Percentiles rank a stretch among this genome's conserved stretches.
Conservation (phyloP, 2,888 invertebrate genomes). For the Apamea anceps region DNA sequence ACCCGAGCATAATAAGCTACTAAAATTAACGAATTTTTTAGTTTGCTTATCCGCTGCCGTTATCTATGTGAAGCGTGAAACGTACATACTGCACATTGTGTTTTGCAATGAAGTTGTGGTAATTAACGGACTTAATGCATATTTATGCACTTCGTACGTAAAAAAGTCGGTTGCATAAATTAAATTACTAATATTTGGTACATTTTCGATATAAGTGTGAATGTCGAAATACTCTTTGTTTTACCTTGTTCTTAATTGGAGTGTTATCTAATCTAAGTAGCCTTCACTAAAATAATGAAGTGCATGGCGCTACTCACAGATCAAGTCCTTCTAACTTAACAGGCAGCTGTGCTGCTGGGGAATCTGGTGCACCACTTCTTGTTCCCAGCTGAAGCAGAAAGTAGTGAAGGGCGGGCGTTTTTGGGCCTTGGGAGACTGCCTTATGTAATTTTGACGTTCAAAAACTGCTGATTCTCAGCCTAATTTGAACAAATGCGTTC, state of each 20-base stretch:
- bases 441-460: too few relatives aligned
- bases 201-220: background rate
- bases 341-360: too few relatives aligned
- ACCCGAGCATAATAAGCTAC: background rate
- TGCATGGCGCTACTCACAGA: background rate
- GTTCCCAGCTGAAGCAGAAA: too few relatives aligned
- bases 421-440: too few relatives aligned
- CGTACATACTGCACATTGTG: background rate
- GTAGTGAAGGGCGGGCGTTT: too few relatives aligned
- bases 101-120: slow-evolving; percentile 1
- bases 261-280: background rate
- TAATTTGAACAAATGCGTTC: too few relatives aligned
- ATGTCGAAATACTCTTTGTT: background rate
- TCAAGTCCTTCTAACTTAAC: too few relatives aligned
- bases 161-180: background rate
- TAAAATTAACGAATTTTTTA: background rate
- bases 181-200: background rate
- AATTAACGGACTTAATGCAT: background rate
- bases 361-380: too few relatives aligned
- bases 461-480: too few relatives aligned
- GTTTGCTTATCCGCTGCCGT: background rate
- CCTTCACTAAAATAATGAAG: background rate
- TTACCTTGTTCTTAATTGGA: background rate
- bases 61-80: slow-evolving; percentile 11
- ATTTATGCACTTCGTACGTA: background rate